Evolutionary conservation across 2,888 invertebrate genomes (phyloP).

Genomic region (Bombylius discolor): DNA sequence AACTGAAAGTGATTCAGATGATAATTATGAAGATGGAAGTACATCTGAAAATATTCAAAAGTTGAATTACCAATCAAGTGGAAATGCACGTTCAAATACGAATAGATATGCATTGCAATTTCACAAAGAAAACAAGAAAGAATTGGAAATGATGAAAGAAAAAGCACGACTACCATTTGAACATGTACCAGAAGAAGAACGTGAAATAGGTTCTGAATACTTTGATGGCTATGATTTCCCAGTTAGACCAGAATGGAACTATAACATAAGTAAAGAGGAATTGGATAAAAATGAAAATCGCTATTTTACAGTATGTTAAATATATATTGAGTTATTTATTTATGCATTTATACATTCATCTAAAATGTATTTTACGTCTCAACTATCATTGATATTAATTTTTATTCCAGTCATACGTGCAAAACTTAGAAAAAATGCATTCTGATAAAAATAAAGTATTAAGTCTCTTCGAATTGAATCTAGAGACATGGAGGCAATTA

Average conservation of each 20-base stretch:
- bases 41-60: slow-evolving; percentile 27
- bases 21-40: slow-evolving; percentile 30
- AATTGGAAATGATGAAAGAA: slow-evolving; percentile 52
- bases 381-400: neutral
- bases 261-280: slow-evolving; percentile 54
- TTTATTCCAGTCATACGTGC: slow-evolving; percentile 56
- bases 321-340: neutral
- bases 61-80: slow-evolving; percentile 50
- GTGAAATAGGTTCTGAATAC: slow-evolving; percentile 56
- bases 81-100: slow-evolving; percentile 38
- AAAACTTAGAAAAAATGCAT: slow-evolving; percentile 48
- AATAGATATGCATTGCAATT: slow-evolving; percentile 73
- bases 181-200: slow-evolving; percentile 43
- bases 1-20: slow-evolving; percentile 23
- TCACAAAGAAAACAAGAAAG: slow-evolving; percentile 63
- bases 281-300: slow-evolving; percentile 67
- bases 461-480: slow-evolving; percentile 82
- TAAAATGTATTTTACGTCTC: too few relatives aligned
- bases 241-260: slow-evolving; percentile 74
- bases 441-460: slow-evolving; percentile 44
- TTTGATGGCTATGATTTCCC: slow-evolving; percentile 66
- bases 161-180: slow-evolving; percentile 42
- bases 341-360: neutral
- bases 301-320: slow-evolving; percentile 47
- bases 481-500: slow-evolving; percentile 92